These are phyloP conservation scores for Hemibagrus guttatus DNA, from an alignment of 2,797 vertebrate species.

Conservation along the genomic window DNA sequence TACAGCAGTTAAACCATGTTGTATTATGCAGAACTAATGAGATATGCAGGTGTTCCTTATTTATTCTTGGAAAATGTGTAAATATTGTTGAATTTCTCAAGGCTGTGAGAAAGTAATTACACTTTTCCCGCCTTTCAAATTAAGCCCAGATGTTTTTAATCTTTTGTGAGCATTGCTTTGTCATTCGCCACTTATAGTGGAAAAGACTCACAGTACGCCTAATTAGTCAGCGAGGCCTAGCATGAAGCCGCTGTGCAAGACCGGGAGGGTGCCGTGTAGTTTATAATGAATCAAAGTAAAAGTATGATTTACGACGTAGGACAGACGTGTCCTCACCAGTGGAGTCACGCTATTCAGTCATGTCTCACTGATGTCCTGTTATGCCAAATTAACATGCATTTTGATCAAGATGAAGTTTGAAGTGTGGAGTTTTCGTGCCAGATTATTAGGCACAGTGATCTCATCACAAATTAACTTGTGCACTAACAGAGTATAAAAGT, in stretches of 20 bases:
- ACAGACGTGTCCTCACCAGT: conserved; percentile 43
- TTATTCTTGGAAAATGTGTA: conserved; percentile 63
- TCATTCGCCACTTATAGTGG: conserved; percentile 37
- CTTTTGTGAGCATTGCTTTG: conserved; percentile 26
- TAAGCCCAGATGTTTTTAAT: conserved; percentile 40
- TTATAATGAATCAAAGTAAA: conserved; percentile 25
- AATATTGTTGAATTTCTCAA: conserved; percentile 45
- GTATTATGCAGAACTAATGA: conserved; percentile 67
- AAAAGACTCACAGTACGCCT: conserved; percentile 29
- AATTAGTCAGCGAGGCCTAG: conserved; percentile 35
- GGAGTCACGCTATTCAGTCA: conserved; percentile 28
- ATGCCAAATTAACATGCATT: conserved; percentile 10
- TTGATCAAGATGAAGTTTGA: background rate
- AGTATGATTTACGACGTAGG: conserved; percentile 30
- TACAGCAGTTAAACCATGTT: conserved; percentile 74
- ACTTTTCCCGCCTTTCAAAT: conserved; percentile 26
- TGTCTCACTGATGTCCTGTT: conserved; percentile 28
- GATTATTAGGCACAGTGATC: background rate
- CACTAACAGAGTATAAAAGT: background rate
- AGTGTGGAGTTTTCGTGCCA: background rate
- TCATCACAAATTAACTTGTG: background rate
- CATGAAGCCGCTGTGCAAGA: conserved; percentile 13
- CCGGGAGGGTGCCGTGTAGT: background rate
- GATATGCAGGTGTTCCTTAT: conserved; percentile 69
- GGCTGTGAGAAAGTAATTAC: conserved; percentile 34